A percentile compares a stretch with the other conserved stretches of the same genome.
Conservation (phyloP, 2,797 vertebrate species). For the Parotocinclus haroldoi region DNA sequence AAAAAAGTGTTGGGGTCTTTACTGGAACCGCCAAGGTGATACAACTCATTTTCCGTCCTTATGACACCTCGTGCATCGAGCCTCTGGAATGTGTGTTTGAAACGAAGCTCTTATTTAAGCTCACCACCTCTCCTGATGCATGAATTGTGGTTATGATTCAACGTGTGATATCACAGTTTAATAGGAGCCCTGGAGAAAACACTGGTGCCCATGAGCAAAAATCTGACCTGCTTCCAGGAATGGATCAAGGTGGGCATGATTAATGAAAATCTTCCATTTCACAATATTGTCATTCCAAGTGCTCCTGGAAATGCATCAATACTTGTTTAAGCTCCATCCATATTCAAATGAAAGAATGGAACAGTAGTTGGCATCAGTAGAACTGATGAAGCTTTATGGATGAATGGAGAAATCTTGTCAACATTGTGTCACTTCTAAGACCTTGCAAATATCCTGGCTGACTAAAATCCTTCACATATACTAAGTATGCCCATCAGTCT, state of each 20-base stretch:
- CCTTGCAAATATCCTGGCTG: too few relatives aligned
- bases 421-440: too few relatives aligned
- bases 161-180: slow-evolving; percentile 16
- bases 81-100: slow-evolving; percentile 54
- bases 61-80: slow-evolving; percentile 55
- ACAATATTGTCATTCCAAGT: neutral
- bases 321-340: neutral
- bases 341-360: neutral
- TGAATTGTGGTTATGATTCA: slow-evolving; percentile 52
- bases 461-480: too few relatives aligned
- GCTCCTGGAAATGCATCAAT: neutral
- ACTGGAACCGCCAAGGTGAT: slow-evolving; percentile 65
- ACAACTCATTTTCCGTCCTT: slow-evolving; percentile 74
- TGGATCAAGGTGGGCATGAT: slow-evolving; percentile 16
- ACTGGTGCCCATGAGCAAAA: slow-evolving; percentile 19
- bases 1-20: slow-evolving; percentile 55
- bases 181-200: slow-evolving; percentile 8
- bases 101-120: slow-evolving; percentile 37
- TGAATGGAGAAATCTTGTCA: neutral
- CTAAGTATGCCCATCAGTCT: too few relatives aligned
- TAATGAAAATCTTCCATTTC: slow-evolving; percentile 4
- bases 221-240: slow-evolving; percentile 22
- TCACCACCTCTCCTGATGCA: slow-evolving; percentile 52
- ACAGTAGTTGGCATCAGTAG: neutral
- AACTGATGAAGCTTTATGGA: neutral